A percentile compares a stretch with the other conserved stretches of the same genome.
phyloP scores from a whole-genome alignment of 2,888 invertebrate species.

The Archips crataeganus region DNA sequence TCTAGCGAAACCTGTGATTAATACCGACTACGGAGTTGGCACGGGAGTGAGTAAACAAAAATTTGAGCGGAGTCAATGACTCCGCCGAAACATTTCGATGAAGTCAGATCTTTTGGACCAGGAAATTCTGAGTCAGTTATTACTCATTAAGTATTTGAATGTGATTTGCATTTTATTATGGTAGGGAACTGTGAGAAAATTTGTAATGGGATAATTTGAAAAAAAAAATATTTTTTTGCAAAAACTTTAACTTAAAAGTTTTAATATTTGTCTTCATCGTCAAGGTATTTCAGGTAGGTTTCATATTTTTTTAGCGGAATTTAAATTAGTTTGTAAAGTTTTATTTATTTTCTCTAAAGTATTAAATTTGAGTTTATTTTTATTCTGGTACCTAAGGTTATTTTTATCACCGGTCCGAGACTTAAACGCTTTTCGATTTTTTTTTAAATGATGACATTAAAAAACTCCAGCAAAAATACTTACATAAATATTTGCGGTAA shows the following conservation, averaged over 20 bases:
- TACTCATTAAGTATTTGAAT: slow-evolving; percentile 27
- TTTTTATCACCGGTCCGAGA: slow-evolving; percentile 8
- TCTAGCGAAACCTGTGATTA: slow-evolving; percentile 20
- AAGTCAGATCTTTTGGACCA: slow-evolving; percentile 36
- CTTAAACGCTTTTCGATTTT: slow-evolving; percentile 14
- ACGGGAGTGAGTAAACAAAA: slow-evolving; percentile 35
- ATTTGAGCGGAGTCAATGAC: slow-evolving; percentile 37
- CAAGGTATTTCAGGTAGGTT: too few relatives aligned
- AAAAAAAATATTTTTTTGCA: background rate
- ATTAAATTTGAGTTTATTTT: slow-evolving; percentile 7
- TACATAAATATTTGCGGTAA: slow-evolving; percentile 85
- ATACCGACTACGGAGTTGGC: slow-evolving; percentile 20
- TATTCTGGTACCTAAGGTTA: background rate
- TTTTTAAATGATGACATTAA: background rate
- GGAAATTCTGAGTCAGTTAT: slow-evolving; percentile 39
- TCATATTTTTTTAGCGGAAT: background rate
- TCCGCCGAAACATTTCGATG: slow-evolving; percentile 27
- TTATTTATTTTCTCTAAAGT: background rate
- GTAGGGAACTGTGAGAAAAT: slow-evolving; percentile 13
- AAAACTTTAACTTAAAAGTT: background rate
- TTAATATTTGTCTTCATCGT: background rate
- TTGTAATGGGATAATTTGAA: background rate
- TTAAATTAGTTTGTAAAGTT: background rate
- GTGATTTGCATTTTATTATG: slow-evolving; percentile 10
- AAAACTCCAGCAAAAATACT: slow-evolving; percentile 62